These are phyloP conservation scores for Coracias cyanogaster DNA, from an alignment of 2,797 vertebrate species.

Conservation along the genomic window DNA sequence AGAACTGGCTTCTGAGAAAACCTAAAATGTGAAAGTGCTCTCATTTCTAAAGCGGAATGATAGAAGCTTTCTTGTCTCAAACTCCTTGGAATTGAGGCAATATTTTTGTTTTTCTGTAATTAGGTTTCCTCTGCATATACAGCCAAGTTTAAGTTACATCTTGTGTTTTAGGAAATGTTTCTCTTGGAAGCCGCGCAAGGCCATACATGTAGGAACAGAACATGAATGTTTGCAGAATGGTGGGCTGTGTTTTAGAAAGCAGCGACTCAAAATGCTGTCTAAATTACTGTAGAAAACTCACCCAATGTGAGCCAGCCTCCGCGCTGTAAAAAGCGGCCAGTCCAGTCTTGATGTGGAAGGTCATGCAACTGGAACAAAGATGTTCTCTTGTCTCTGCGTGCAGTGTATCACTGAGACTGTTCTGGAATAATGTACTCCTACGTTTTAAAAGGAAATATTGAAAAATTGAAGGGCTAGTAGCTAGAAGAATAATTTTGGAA, in stretches of 20 bases:
- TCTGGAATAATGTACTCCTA: neutral
- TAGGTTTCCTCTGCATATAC: neutral
- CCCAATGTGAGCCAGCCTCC: neutral
- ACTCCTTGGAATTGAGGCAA: neutral
- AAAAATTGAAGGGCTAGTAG: neutral
- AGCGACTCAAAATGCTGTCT: neutral
- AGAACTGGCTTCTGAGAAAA: neutral
- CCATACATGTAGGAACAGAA: neutral
- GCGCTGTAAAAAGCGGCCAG: neutral
- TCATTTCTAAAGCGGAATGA: neutral
- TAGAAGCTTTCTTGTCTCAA: neutral
- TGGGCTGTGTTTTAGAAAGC: neutral
- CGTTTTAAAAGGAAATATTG: neutral
- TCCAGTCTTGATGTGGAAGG: neutral
- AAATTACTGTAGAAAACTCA: neutral
- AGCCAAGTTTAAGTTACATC: neutral
- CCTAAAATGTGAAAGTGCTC: neutral
- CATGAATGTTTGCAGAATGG: neutral
- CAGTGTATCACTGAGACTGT: neutral
- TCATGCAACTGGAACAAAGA: neutral
- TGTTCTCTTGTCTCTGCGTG: neutral
- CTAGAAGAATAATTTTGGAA: neutral
- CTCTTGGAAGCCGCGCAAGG: neutral
- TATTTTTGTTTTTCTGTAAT: neutral
- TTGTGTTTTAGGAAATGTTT: neutral